phyloP scores from a whole-genome alignment of 2,113 vertebrate genomes.

The Apistogramma diplotaenia region DNA sequence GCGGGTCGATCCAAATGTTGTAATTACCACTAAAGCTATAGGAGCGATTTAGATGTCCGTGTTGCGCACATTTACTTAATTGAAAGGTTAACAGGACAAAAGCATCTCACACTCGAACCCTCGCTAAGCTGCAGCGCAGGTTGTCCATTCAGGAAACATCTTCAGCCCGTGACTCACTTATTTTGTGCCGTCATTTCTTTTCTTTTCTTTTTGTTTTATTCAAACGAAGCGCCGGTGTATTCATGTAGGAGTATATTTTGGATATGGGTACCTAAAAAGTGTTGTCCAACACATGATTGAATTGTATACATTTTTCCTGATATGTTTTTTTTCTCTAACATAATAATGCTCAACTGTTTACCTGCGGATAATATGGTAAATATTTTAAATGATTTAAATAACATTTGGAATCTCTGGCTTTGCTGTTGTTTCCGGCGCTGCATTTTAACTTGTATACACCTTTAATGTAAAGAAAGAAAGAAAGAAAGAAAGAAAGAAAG shows the following conservation, averaged over 20 bases:
- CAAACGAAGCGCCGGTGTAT: neutral
- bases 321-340: neutral
- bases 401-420: too few species aligned
- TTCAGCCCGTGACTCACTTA: neutral
- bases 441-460: neutral
- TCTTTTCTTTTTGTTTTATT: neutral
- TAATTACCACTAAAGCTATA: slow-evolving; percentile 59
- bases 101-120: slow-evolving; percentile 29
- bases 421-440: neutral
- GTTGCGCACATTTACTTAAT: slow-evolving; percentile 65
- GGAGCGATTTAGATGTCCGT: slow-evolving; percentile 41
- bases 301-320: neutral
- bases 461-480: neutral
- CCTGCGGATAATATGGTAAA: neutral
- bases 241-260: neutral
- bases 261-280: neutral
- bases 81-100: slow-evolving; percentile 67
- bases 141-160: slow-evolving; percentile 8
- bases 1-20: slow-evolving; percentile 56
- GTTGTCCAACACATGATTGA: neutral
- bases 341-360: neutral
- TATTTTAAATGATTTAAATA: neutral
- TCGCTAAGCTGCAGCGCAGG: neutral
- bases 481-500: neutral
- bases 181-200: neutral